These are phyloP conservation scores for Platycheirus albimanus DNA, from an alignment of 2,888 invertebrate species.

Conservation along the genomic window DNA sequence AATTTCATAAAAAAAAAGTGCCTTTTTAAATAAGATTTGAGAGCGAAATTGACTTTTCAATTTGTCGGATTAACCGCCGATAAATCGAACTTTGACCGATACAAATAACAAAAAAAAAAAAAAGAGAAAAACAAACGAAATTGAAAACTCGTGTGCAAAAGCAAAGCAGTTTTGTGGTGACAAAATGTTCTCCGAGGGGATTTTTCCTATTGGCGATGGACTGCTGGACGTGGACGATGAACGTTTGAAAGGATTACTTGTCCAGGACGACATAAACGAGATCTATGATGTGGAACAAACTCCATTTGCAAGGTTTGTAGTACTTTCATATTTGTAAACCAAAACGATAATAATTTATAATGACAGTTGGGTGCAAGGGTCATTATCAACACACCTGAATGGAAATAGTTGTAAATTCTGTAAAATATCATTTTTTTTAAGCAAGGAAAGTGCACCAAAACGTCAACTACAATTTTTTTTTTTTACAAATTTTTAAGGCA, in stretches of 20 bases:
- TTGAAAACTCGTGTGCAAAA: constrained; percentile 6
- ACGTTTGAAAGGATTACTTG: constrained; percentile 87
- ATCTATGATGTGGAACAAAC: constrained; percentile 92
- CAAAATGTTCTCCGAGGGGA: constrained; percentile 82
- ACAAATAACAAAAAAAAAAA: not conserved
- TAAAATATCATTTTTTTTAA: not conserved
- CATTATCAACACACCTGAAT: not conserved
- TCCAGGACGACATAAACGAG: constrained; percentile 89
- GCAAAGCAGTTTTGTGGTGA: constrained; percentile 5
- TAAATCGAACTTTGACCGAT: constrained; percentile 25
- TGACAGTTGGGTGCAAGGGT: too few species aligned
- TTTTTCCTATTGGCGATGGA: constrained; percentile 85
- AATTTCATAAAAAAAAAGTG: constrained; percentile 21
- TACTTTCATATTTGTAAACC: not conserved
- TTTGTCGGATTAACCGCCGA: constrained; percentile 20
- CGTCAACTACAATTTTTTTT: not conserved
- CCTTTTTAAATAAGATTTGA: constrained; percentile 22
- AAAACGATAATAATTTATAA: not conserved
- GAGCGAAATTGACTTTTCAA: constrained; percentile 24
- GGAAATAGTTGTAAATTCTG: not conserved
- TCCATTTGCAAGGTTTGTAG: constrained; percentile 90
- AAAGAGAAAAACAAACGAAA: constrained; percentile 21
- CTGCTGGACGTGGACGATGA: constrained; percentile 89
- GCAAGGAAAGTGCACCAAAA: constrained; percentile 42
- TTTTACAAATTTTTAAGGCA: not conserved